Base-by-base conservation (phyloP, 1,140 invertebrate genomes). In the Sesamia nonagrioides region DNA sequence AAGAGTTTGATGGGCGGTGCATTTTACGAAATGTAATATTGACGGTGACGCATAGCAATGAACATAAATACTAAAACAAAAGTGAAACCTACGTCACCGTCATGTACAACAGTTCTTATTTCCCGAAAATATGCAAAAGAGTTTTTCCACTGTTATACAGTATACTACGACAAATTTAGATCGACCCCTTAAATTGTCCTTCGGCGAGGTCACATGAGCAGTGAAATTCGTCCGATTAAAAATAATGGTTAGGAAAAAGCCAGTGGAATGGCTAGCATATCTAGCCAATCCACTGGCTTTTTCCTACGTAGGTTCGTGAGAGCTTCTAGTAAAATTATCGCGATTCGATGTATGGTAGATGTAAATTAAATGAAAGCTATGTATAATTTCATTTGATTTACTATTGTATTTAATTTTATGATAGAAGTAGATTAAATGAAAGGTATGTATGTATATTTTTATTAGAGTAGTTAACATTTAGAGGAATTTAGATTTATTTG, bases 201-300 rank as follows among this genome's bases (percentile, higher is more conserved):
- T 48, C 6, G 13, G 6, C 42, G 21, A 69, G 66, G 66, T 45
- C 42, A 50, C 37, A 6, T 45, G 21, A 21, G 4, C 21, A 50
- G 21, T 33, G 17, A 69, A 48, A 48, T 69, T 45, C 21, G 66
- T 33, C 66, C 18, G 66, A 48, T 69, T 69, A 69, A 17, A 48
- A 21, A 69, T 33, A 50, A 69, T 48, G 66, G 42, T 21, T 27
- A 4, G 42, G 21, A n/a, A 27, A 48, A 69, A 27, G 6, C 40
- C 40, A 1, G 3, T 48, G 21, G 17, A 21, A 42, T 33, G 13
- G 56, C 1, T 66, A 13, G 0, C 7, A 42, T 42, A n/a, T n/a
- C n/a, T n/a, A n/a, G n/a, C n/a, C n/a, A n/a, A n/a, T n/a, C n/a
- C n/a, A n/a, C n/a, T n/a, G n/a, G n/a, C n/a, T n/a, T n/a, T n/a